A percentile compares a stretch with the other conserved stretches of the same genome.
Conservation (phyloP, 1,140 invertebrate species). For the Formica selysi region DNA sequence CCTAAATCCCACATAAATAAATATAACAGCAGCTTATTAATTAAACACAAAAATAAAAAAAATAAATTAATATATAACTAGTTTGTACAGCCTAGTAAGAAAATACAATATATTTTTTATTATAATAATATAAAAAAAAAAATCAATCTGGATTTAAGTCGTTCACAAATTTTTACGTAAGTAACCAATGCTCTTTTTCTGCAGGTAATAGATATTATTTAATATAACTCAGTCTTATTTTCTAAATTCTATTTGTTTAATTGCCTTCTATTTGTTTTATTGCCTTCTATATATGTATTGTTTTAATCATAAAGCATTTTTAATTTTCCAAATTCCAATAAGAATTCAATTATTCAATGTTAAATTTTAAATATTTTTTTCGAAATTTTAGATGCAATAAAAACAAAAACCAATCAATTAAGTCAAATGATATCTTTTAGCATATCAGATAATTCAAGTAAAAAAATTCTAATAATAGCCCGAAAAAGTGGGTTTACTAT, state of each 20-base stretch:
- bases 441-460: too few species aligned
- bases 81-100: too few species aligned
- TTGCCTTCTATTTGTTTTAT: neutral
- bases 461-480: too few species aligned
- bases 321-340: neutral
- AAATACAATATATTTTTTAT: too few species aligned
- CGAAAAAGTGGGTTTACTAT: too few species aligned
- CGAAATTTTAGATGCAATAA: neutral
- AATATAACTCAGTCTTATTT: neutral
- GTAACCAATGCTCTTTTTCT: too few species aligned
- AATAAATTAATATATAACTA: too few species aligned
- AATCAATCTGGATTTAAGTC: too few species aligned
- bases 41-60: too few species aligned
- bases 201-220: neutral
- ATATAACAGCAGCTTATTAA: too few species aligned
- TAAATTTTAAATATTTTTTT: slow-evolving; percentile 1
- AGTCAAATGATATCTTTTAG: too few species aligned
- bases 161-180: neutral
- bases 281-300: neutral
- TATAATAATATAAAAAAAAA: too few species aligned
- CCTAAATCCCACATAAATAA: neutral
- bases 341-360: neutral
- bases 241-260: neutral
- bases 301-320: neutral
- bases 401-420: neutral